Base-by-base conservation (phyloP, 2,113 vertebrate species). In the Elachura formosa region DNA sequence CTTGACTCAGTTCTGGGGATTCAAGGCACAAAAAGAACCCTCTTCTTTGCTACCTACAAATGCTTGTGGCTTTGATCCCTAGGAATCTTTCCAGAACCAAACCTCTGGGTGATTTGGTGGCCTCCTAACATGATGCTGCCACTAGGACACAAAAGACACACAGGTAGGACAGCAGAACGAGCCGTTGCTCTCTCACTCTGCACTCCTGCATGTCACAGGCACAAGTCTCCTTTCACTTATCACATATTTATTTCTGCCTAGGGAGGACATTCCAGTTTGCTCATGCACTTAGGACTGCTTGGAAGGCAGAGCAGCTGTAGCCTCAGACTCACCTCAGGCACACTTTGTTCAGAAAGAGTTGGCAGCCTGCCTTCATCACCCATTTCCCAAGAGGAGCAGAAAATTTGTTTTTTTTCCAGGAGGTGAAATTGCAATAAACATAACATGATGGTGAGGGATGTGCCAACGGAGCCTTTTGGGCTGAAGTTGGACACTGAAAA, bases 91-190 rank as follows among this genome's bases (percentile, higher is more conserved):
- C 23, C 41, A n/a, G 24, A 36, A 34, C 56, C 43, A 41, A 36
- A 6, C 0, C 6, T 11, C 9, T 0, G 26, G 18, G 9, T 82
- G 66, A 26, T 54, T 43, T 69, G 10, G 49, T 80, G 23, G 29
- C 26, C 33, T 63, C 40, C 43, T 55, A 28, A n/a, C 11, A 22
- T 1, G 29, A 36, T 41, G 52, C 25, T 87, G 49, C 23, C 11
- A 6, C 23, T 41, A 14, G 20, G 31, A 31, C 58, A 90, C 23
- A 19, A 86, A 36, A 54, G 45, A 40, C 13, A 17, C 59, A 22
- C 2, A 49, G 29, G 18, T 21, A 16, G 40, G 12, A 11, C 12
- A 78, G 51, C 14, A 55, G 41, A 73, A 48, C 0, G 0, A 84
- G 45, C 36, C 55, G 33, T 33, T 23, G 18, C 16, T 31, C 6